phyloP scores from a whole-genome alignment of 2,888 invertebrate species.

The Megaustenia siamemsis region DNA sequence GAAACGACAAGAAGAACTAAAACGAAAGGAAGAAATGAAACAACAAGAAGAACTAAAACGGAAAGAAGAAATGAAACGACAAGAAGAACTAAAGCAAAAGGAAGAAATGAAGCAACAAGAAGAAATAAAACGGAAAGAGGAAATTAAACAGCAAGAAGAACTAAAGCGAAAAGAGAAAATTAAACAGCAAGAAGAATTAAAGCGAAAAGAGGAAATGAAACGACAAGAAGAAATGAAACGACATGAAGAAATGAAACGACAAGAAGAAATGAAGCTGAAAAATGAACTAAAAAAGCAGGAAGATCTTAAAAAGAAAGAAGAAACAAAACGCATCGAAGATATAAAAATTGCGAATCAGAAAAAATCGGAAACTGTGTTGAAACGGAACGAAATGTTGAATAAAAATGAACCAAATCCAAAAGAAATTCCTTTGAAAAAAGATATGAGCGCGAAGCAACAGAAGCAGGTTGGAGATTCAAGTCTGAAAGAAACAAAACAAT shows the following conservation, averaged over 20 bases:
- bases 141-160: no score
- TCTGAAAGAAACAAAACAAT: neutral
- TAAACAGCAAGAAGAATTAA: no score
- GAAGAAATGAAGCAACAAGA: neutral
- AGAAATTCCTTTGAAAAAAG: neutral
- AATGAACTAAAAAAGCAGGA: no score
- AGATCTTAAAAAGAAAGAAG: no score
- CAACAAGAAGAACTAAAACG: slow-evolving; percentile 7
- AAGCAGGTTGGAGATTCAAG: neutral
- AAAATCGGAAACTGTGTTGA: neutral
- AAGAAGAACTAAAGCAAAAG: neutral
- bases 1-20: slow-evolving; percentile 6
- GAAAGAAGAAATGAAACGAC: neutral
- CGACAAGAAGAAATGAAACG: neutral
- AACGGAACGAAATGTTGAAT: neutral
- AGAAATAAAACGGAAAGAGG: neutral
- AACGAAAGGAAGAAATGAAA: neutral
- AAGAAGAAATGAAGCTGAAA: neutral
- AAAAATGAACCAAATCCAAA: neutral
- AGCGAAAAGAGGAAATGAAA: neutral
- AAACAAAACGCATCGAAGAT: neutral
- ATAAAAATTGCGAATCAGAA: neutral
- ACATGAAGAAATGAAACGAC: neutral
- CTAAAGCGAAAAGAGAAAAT: no score
- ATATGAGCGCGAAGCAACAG: neutral